phyloP scores from a whole-genome alignment of 1,140 invertebrate species.

The Euura lappo region DNA sequence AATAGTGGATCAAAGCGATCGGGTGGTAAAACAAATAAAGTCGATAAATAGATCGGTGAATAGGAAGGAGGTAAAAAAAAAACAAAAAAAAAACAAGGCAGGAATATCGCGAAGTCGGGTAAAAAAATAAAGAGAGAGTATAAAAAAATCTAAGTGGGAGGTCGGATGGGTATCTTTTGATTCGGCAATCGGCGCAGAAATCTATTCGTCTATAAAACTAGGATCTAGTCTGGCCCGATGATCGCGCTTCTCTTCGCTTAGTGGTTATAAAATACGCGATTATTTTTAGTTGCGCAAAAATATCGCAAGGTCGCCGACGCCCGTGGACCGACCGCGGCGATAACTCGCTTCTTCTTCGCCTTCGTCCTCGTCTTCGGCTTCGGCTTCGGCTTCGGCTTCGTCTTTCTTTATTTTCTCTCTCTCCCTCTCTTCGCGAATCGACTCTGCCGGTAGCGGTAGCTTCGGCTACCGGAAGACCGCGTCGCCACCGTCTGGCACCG shows the following conservation, averaged over 20 bases:
- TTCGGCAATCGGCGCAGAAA: neutral
- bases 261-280: conserved; percentile 57
- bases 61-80: neutral
- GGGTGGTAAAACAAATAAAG: too few relatives aligned
- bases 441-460: neutral
- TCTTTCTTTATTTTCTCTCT: too few relatives aligned
- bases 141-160: neutral
- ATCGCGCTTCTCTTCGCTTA: conserved; percentile 28
- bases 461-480: neutral
- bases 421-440: too few relatives aligned
- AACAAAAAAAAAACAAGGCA: neutral
- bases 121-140: too few relatives aligned
- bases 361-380: too few relatives aligned
- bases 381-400: too few relatives aligned
- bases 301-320: conserved; percentile 57
- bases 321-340: conserved; percentile 14
- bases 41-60: too few relatives aligned
- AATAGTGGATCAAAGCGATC: too few relatives aligned
- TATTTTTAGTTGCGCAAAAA: conserved; percentile 58
- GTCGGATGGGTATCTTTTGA: conserved; percentile 5
- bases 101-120: too few relatives aligned
- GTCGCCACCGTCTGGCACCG: neutral
- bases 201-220: conserved; percentile 16
- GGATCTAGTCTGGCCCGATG: conserved; percentile 24
- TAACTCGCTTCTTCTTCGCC: too few relatives aligned